Conservation (phyloP, 2,797 vertebrate species). For the Megalops cyprinoides region DNA sequence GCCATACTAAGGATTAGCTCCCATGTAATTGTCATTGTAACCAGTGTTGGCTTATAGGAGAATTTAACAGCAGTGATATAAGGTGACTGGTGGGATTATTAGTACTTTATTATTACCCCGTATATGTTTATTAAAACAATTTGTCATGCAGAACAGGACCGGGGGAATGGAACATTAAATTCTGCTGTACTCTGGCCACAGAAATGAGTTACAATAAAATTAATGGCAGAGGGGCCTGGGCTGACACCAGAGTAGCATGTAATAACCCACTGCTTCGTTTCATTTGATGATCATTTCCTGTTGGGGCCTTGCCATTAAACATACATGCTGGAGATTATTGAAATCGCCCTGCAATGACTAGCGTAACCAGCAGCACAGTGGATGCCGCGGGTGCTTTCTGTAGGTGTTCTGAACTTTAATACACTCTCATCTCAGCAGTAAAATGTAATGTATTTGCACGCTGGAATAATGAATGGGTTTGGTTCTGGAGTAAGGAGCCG, state of each 20-base stretch:
- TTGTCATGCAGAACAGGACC: constrained; percentile 99
- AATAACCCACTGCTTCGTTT: constrained; percentile 86
- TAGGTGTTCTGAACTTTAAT: constrained; percentile 55
- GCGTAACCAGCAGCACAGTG: constrained; percentile 57
- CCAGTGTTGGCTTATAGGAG: constrained; percentile 91
- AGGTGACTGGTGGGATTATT: constrained; percentile 98
- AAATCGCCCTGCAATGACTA: constrained; percentile 80
- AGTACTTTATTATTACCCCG: constrained; percentile 99
- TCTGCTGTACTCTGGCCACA: constrained; percentile 88
- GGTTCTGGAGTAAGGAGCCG: background rate
- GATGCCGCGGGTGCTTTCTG: background rate
- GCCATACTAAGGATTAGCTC: constrained; percentile 89
- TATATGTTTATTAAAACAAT: constrained; percentile 99
- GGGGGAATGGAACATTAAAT: constrained; percentile 98
- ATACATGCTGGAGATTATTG: constrained; percentile 89
- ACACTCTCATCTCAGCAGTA: constrained; percentile 45
- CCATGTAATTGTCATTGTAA: constrained; percentile 98
- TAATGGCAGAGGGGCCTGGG: constrained; percentile 81
- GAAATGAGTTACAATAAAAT: constrained; percentile 97
- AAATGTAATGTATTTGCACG: background rate
- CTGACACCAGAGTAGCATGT: constrained; percentile 79
- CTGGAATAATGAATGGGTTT: background rate
- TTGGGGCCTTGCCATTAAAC: constrained; percentile 90
- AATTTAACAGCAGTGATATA: constrained; percentile 99
- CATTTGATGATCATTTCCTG: constrained; percentile 93